Percentiles rank a stretch among this genome's conserved stretches.
Evolutionary conservation across 2,113 vertebrate genomes (phyloP).

Genomic region (Phainopepla nitens): DNA sequence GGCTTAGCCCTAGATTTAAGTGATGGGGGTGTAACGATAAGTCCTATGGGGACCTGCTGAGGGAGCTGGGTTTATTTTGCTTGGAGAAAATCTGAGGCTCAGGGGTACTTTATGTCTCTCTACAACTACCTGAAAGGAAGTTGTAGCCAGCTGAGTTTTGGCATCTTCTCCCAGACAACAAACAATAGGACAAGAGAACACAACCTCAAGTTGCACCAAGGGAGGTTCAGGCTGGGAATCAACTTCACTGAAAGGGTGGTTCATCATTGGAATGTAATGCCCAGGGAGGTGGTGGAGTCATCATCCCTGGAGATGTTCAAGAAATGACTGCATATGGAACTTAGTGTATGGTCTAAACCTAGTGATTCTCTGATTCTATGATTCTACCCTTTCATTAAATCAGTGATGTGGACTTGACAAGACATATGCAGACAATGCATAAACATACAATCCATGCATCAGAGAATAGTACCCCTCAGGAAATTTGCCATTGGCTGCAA

Average conservation of each 20-base stretch:
- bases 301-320: not conserved
- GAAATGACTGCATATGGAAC: not conserved
- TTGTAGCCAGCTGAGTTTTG: accelerated
- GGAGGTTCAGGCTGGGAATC: not conserved
- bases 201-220: not conserved
- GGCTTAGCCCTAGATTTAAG: not conserved
- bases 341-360: not conserved
- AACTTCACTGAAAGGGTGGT: not conserved
- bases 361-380: not conserved
- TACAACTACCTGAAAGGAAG: not conserved
- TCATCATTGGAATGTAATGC: not conserved
- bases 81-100: accelerated
- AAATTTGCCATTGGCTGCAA: not conserved
- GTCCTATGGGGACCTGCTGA: not conserved
- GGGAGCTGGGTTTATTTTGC: not conserved
- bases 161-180: not conserved
- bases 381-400: not conserved
- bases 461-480: not conserved
- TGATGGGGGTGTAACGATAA: too few relatives aligned
- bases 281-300: not conserved
- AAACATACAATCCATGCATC: not conserved
- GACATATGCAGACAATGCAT: accelerated
- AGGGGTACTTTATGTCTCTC: not conserved
- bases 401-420: not conserved
- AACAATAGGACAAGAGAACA: not conserved